Evolutionary conservation across 2,797 vertebrate species (phyloP).

Genomic region (Darevskia nairensis): DNA sequence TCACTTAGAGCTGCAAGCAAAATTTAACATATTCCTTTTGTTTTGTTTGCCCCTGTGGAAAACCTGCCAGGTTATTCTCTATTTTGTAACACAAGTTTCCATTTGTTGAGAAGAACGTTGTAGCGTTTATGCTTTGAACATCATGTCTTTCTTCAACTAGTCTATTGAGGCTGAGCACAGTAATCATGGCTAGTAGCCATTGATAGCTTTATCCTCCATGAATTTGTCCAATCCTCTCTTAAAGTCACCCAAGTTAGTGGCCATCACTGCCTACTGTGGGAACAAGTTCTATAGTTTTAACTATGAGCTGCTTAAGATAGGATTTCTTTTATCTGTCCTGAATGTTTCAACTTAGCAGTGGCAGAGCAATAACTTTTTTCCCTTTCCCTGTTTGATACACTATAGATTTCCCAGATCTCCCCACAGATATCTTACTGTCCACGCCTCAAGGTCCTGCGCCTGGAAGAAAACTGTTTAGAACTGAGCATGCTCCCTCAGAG

Average conservation of each 20-base stretch:
- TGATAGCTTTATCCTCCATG: no score
- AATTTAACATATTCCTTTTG: background rate
- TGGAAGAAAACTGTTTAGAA: slow-evolving; percentile 98
- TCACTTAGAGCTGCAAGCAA: background rate
- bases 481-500: slow-evolving; percentile 89
- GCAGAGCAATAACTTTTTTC: slow-evolving; percentile 21
- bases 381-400: slow-evolving; percentile 19
- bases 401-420: slow-evolving; percentile 88
- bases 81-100: background rate
- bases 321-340: no score
- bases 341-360: background rate
- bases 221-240: no score
- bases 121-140: background rate
- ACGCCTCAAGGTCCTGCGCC: slow-evolving; percentile 94
- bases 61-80: background rate
- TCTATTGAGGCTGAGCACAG: no score
- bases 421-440: slow-evolving; percentile 88
- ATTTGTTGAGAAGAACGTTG: background rate
- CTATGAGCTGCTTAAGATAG: no score
- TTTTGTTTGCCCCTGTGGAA: background rate
- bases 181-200: no score
- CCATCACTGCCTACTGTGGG: no score
- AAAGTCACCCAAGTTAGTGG: no score
- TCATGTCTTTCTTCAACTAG: background rate
- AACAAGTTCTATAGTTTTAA: no score